Evolutionary conservation across 2,888 invertebrate genomes (phyloP), one percentile per base, ranked within the genome.

Genomic region (Portevinia maculata): DNA sequence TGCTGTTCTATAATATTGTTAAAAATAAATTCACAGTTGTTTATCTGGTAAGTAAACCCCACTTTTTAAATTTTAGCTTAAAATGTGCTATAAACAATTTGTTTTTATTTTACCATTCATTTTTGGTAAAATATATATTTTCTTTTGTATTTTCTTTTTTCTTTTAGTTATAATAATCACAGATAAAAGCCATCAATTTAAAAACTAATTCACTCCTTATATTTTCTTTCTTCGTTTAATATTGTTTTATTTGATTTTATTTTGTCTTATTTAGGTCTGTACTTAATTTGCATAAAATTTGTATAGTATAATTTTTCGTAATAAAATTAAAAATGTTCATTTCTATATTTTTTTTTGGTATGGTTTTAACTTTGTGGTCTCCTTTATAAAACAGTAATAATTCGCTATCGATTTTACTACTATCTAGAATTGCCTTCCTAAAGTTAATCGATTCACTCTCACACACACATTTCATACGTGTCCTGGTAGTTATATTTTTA

Each of bases 181-280:
- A 87, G 86, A 87, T 87, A 86, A 85, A 87, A 86, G 86, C 86
- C 86, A 86, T 86, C 81, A 75, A 79, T 85, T 84, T 79, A 71
- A 70, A 67, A 73, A 85, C 73, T 73, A 84, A 78, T 75, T 67
- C 78, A 79, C 73, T 79, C 70, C 65, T 84, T 71, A 76, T 69
- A 11, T 71, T 75, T 13, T 53, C 62, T 74, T 67, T 39, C 34
- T 59, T 59, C 70, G 32, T 69, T 64, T 62, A 41, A 39, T 59
- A 28, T 76, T 52, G 13, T 34, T 28, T 34, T 53, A 50, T 64
- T 52, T 53, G 53, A n/a, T n/a, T 60, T 24, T 34, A 28, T 13
- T 52, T 73, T 67, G 34, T 73, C 41, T 60, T 62, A 30, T 71
- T 83, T 59, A 55, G 32, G 64, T 62, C 34, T 48, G 53, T 79